A percentile compares a stretch with the other conserved stretches of the same genome.
Evolutionary conservation across 2,888 invertebrate genomes (phyloP).

Genomic region (Rhopalosiphum nymphaeae): DNA sequence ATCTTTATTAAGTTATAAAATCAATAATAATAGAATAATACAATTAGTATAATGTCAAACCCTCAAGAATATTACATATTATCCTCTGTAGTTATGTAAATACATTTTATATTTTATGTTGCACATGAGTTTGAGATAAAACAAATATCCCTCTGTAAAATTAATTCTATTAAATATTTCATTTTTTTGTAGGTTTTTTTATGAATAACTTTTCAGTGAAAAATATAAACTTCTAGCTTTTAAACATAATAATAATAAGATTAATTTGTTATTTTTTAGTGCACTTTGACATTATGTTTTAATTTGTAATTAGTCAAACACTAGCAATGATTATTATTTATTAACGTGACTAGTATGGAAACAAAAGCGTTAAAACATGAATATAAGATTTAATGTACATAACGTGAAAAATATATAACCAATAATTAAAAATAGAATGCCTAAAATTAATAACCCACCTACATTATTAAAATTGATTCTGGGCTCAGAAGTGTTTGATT

Average conservation of each 20-base stretch:
- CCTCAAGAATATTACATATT: background rate
- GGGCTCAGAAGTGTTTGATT: background rate
- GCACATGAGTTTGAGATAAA: background rate
- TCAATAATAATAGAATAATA: background rate
- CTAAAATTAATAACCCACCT: background rate
- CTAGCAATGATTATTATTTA: background rate
- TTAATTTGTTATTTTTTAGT: background rate
- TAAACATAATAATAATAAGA: background rate
- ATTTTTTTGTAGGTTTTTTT: background rate
- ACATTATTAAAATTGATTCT: background rate
- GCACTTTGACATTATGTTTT: background rate
- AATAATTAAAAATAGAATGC: background rate
- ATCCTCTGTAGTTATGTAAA: no score
- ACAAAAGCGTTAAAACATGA: background rate
- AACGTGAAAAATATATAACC: background rate
- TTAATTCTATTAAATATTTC: background rate
- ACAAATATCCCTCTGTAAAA: background rate
- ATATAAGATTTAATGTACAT: background rate
- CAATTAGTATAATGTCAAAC: background rate
- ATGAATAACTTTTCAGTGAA: background rate
- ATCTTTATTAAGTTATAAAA: background rate
- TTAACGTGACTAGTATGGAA: background rate
- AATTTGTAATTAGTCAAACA: background rate
- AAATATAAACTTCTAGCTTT: background rate
- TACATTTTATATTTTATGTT: background rate